Conservation (phyloP, 2,113 vertebrate genomes). For the Rhinopomastus cyanomelas region DNA sequence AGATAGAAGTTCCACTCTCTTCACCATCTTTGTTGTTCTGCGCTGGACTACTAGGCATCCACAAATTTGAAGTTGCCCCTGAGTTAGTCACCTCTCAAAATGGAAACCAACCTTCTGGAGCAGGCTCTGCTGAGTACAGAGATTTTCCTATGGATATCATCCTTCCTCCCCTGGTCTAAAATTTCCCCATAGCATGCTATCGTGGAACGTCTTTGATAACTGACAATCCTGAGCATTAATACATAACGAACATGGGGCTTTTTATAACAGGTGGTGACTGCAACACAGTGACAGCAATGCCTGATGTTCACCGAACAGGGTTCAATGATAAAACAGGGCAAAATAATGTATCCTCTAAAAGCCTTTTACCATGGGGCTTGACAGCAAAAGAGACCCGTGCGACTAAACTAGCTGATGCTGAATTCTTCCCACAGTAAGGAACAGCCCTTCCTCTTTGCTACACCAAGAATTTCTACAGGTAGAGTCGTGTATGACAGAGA, state of each 20-base stretch:
- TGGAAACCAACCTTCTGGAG: background rate
- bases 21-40: too few species aligned
- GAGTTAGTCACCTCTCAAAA: background rate
- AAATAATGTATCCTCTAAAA: background rate
- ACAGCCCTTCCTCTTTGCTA: background rate
- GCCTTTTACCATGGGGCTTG: background rate
- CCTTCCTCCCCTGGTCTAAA: background rate
- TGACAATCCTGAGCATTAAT: background rate
- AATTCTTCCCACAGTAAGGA: background rate
- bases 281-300: background rate
- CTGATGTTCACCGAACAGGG: background rate
- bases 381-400: background rate
- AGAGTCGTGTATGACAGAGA: accelerated
- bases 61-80: background rate
- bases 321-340: background rate
- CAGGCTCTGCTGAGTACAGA: background rate
- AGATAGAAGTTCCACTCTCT: too few species aligned
- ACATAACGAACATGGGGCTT: background rate
- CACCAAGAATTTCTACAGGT: background rate
- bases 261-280: background rate
- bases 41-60: background rate
- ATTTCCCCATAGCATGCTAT: background rate
- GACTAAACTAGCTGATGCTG: background rate
- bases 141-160: background rate
- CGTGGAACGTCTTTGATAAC: background rate